These are phyloP conservation scores for Rana temporaria DNA, from an alignment of 2,113 vertebrate genomes.

Conservation along the genomic window DNA sequence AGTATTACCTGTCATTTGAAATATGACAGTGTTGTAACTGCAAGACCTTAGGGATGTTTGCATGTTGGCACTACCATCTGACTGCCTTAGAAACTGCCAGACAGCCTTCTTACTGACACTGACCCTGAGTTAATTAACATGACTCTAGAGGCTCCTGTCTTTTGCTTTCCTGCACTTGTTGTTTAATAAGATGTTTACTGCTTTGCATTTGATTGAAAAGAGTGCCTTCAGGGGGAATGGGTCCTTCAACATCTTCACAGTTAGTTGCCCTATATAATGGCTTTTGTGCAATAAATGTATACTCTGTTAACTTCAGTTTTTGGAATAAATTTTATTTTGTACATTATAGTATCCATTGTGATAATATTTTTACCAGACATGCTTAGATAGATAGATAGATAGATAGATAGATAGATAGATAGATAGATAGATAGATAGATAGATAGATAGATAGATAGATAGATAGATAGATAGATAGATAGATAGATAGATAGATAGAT, in stretches of 20 bases:
- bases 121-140: constrained; percentile 82
- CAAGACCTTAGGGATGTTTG: constrained; percentile 72
- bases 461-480: no score
- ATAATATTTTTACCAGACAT: no score
- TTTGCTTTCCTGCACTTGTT: constrained; percentile 68
- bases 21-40: constrained; percentile 75
- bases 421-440: no score
- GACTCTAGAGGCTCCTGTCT: constrained; percentile 71
- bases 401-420: no score
- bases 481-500: no score
- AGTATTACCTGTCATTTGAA: constrained; percentile 80
- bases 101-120: constrained; percentile 66
- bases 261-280: constrained; percentile 59
- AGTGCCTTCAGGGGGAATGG: constrained; percentile 61
- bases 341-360: no score
- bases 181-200: constrained; percentile 76
- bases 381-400: no score
- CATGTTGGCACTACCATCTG: constrained; percentile 69
- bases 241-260: constrained; percentile 61
- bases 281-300: constrained; percentile 50
- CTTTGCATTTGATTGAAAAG: constrained; percentile 61
- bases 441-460: no score
- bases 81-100: constrained; percentile 70
- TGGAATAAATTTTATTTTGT: constrained; percentile 26
- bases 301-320: constrained; percentile 64